A percentile compares a stretch with the other conserved stretches of the same genome.
These are phyloP conservation scores for Ginglymostoma cirratum DNA, from an alignment of 2,113 vertebrate species.

Conservation along the genomic window DNA sequence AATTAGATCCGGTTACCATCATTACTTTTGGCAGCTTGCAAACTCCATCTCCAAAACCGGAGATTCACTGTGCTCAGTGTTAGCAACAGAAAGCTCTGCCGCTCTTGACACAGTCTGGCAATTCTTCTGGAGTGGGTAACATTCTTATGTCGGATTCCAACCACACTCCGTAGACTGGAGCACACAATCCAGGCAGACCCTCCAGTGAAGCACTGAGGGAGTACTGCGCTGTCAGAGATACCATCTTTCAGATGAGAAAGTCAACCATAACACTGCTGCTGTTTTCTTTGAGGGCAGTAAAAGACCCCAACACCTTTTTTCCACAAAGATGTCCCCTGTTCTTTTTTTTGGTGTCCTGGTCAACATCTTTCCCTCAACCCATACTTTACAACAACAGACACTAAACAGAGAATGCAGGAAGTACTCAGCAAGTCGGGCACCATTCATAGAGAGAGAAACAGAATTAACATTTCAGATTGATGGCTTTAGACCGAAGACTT, in stretches of 20 bases:
- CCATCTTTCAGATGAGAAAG: background rate
- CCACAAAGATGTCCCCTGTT: background rate
- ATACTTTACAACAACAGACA: background rate
- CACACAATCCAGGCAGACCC: background rate
- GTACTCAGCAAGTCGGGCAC: no score
- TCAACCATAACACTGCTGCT: background rate
- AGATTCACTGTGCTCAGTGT: background rate
- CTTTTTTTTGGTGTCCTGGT: background rate
- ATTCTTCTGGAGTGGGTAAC: background rate
- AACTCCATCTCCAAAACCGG: background rate
- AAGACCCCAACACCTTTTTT: background rate
- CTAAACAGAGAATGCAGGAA: background rate
- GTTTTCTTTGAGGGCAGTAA: background rate
- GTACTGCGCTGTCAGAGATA: no score
- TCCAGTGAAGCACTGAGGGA: background rate
- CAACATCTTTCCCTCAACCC: background rate
- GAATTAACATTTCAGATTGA: background rate
- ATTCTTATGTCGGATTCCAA: background rate
- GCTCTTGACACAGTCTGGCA: background rate
- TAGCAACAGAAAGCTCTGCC: background rate
- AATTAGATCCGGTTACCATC: background rate
- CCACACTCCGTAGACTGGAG: background rate
- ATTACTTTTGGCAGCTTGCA: background rate
- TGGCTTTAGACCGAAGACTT: no score
- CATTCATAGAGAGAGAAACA: no score